Evolutionary conservation across 2,113 vertebrate genomes (phyloP).

Genomic region (Neomonachus schauinslandi): DNA sequence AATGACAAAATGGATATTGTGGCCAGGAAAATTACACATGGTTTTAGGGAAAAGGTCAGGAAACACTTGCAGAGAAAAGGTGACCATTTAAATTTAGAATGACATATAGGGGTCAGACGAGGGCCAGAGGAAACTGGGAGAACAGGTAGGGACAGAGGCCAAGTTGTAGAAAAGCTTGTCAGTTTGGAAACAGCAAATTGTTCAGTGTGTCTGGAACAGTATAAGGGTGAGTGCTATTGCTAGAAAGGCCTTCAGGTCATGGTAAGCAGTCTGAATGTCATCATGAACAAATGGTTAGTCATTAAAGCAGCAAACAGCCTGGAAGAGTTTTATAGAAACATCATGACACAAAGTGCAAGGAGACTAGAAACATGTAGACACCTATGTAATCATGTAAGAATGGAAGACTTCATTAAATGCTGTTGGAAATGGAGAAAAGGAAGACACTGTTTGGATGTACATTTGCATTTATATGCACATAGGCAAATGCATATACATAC

Average conservation of each 20-base stretch:
- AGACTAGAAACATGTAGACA: neutral
- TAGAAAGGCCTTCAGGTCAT: neutral
- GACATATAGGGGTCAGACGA: fast-evolving
- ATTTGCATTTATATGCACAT: neutral
- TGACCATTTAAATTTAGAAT: neutral
- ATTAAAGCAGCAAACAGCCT: neutral
- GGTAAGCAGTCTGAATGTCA: neutral
- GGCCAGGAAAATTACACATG: fast-evolving
- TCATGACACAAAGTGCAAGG: too few relatives aligned
- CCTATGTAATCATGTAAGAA: neutral
- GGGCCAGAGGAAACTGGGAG: neutral
- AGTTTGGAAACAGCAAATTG: neutral
- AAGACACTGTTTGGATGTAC: neutral
- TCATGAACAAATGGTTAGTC: neutral
- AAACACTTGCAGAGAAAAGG: neutral
- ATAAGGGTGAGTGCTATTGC: neutral
- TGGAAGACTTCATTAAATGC: neutral
- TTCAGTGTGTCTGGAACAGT: neutral
- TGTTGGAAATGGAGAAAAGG: neutral
- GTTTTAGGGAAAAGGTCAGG: neutral
- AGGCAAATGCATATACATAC: neutral
- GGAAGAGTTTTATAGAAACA: neutral
- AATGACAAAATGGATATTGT: neutral
- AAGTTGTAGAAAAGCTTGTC: neutral
- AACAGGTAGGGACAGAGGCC: neutral